These are phyloP conservation scores for Elegia similella DNA, from an alignment of 2,888 invertebrate species.

Conservation along the genomic window DNA sequence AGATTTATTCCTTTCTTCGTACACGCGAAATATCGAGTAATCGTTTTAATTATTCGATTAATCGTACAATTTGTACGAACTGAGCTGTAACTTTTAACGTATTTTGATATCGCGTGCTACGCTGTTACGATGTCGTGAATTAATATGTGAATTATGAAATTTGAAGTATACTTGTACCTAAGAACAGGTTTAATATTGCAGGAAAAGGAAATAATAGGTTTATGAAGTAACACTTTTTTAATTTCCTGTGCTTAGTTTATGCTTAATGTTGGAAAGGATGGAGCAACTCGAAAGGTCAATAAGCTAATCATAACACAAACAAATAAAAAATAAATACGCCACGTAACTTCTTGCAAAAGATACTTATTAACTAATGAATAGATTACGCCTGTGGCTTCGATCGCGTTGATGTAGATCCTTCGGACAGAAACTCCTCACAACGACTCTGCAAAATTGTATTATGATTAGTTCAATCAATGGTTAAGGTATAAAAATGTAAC, in stretches of 20 bases:
- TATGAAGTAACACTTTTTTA: neutral
- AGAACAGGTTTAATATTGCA: neutral
- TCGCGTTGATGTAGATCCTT: no score
- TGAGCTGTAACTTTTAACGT: conserved; percentile 10
- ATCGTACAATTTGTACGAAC: conserved; percentile 16
- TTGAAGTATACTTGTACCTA: neutral
- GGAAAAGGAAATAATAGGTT: neutral
- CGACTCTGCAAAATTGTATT: no score
- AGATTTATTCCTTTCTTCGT: conserved; percentile 38
- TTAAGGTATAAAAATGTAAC: no score
- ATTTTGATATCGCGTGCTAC: conserved; percentile 12
- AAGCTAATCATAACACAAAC: no score
- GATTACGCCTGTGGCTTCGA: no score
- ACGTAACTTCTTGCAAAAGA: no score
- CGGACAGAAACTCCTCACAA: no score
- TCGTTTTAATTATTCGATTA: conserved; percentile 12
- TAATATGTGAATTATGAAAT: conserved; percentile 9
- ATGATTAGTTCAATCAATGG: no score
- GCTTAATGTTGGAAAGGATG: neutral
- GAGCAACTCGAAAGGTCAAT: no score
- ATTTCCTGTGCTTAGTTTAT: neutral
- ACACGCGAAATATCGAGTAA: conserved; percentile 33
- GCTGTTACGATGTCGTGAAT: conserved; percentile 8
- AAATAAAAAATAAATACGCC: no score
- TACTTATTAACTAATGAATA: no score